Percentiles rank a stretch among this genome's conserved stretches.
These are phyloP conservation scores for Cyprinodon diabolis DNA, from an alignment of 2,797 vertebrate species.

Conservation along the genomic window DNA sequence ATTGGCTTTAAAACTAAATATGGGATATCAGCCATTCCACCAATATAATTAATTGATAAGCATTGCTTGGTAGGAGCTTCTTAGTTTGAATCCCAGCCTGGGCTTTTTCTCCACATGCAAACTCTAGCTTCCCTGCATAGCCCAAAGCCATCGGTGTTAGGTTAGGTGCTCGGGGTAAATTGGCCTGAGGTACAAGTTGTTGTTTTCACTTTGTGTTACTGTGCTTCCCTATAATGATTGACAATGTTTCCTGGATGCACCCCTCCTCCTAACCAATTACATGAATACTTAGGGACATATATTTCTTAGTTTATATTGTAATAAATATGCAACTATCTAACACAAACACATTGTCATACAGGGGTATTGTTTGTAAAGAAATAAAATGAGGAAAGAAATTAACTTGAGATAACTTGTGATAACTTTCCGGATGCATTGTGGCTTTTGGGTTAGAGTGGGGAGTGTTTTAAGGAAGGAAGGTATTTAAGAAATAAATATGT, in stretches of 20 bases:
- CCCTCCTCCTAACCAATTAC: background rate
- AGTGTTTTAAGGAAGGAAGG: constrained; percentile 51
- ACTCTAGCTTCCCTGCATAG: background rate
- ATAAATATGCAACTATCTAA: no score
- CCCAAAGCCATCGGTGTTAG: background rate
- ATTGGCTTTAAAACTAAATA: no score
- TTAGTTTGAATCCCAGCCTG: background rate
- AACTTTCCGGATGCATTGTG: constrained; percentile 62
- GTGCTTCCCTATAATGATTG: background rate
- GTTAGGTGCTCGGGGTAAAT: background rate
- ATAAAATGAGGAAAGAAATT: no score
- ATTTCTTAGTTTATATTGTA: no score
- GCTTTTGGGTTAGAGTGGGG: constrained; percentile 59
- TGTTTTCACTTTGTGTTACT: background rate
- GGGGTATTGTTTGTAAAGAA: no score
- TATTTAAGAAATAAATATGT: constrained; percentile 41
- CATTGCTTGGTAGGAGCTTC: background rate
- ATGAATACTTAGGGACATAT: background rate
- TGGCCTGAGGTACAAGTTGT: background rate
- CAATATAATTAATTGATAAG: no score
- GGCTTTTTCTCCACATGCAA: background rate
- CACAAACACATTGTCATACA: no score
- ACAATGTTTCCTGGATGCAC: background rate
- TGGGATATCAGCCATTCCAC: no score
- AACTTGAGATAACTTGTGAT: no score